Evolutionary conservation across 64 coral and sea anemone genomes (phyloP).

Genomic region (Porites lutea): DNA sequence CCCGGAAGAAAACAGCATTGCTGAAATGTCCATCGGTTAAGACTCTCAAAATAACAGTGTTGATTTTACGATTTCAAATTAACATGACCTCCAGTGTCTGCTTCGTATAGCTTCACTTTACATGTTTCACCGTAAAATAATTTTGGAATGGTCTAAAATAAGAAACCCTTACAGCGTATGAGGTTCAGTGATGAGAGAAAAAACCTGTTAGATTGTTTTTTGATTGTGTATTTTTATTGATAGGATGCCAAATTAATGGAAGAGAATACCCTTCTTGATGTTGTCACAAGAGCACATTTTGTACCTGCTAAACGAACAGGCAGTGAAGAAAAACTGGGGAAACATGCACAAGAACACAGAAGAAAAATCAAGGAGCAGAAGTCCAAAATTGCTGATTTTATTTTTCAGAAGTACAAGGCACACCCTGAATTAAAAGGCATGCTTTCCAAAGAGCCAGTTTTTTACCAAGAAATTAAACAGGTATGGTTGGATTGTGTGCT

Average conservation of each 20-base stretch:
- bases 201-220: not conserved
- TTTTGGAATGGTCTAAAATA: too few species aligned
- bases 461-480: conserved; percentile 77
- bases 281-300: conserved; percentile 64
- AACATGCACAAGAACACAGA: not conserved
- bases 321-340: not conserved
- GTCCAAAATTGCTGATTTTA: conserved; percentile 56
- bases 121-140: too few species aligned
- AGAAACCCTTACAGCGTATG: too few species aligned
- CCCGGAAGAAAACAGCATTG: too few species aligned
- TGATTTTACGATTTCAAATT: too few species aligned
- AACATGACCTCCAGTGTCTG: too few species aligned
- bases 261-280: conserved; percentile 72
- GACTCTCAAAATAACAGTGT: too few species aligned
- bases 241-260: conserved; percentile 79
- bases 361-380: conserved; percentile 8
- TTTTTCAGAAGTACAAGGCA: conserved; percentile 76
- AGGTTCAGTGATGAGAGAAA: not conserved
- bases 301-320: not conserved
- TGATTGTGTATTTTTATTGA: not conserved
- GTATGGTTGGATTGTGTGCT: conserved; percentile 4
- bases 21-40: too few species aligned
- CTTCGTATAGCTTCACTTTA: too few species aligned
- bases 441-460: conserved; percentile 61
- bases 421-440: conserved; percentile 68